These are phyloP conservation scores for Dunckerocampus dactyliophorus DNA, from an alignment of 2,113 vertebrate species.

Conservation along the genomic window DNA sequence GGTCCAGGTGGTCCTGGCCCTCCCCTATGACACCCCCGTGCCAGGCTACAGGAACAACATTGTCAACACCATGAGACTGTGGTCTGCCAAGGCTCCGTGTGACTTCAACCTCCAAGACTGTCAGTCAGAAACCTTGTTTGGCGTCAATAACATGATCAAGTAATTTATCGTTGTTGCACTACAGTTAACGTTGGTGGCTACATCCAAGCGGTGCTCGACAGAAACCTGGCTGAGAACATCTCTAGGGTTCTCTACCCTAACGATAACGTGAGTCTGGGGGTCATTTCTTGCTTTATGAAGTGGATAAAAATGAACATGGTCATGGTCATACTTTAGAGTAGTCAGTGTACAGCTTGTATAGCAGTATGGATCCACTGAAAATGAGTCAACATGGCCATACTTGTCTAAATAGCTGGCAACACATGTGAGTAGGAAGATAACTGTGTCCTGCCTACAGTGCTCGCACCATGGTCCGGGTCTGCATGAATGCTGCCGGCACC, in stretches of 20 bases:
- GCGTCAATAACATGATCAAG: background rate
- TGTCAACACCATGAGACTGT: conserved; percentile 91
- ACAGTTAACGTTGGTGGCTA: conserved; percentile 84
- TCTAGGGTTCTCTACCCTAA: conserved; percentile 92
- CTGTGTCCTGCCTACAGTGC: too few relatives aligned
- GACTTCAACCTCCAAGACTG: conserved; percentile 93
- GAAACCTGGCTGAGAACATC: conserved; percentile 90
- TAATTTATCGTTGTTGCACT: background rate
- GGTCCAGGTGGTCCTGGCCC: conserved; percentile 81
- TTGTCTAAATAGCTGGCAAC: too few relatives aligned
- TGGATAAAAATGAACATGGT: too few relatives aligned
- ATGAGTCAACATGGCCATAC: too few relatives aligned
- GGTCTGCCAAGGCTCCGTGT: conserved; percentile 89
- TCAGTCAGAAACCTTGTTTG: conserved; percentile 60
- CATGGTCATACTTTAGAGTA: too few relatives aligned
- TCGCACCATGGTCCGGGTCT: too few relatives aligned
- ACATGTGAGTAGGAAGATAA: too few relatives aligned
- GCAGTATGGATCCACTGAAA: too few relatives aligned
- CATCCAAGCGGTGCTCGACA: conserved; percentile 88
- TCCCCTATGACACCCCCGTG: conserved; percentile 88
- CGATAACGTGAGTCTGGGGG: conserved; percentile 76
- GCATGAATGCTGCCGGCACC: too few relatives aligned
- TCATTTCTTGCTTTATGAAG: background rate
- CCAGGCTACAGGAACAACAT: conserved; percentile 90
- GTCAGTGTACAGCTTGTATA: too few relatives aligned